Base-by-base conservation (phyloP, 2,113 vertebrate genomes). In the Mormyrus iriodes region DNA sequence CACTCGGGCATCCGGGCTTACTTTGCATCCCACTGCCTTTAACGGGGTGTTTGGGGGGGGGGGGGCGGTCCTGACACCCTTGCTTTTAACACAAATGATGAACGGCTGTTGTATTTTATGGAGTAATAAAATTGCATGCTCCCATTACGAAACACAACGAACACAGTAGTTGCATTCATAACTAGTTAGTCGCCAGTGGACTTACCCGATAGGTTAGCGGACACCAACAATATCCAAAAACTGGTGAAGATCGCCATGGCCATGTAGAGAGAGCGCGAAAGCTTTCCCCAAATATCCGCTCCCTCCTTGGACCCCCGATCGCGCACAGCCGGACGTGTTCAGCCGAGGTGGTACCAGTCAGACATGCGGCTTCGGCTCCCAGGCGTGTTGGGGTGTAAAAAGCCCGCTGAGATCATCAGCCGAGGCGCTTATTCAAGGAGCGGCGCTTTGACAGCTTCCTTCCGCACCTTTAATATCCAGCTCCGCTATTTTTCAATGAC, bases 151-250 rank as follows among this genome's bases (percentile, higher is more conserved):
- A 24, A 46, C 21, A 39, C 21, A n/a, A 48, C 39, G 42, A 82
- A 82, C 35, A 48, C 82, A 46, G 82, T 84, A 48, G 82, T 84
- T 84, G 82, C 44, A 46, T 24, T 48, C 42, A 44, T 42, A 6
- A 46, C 21, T 84, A 44, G 44, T 48, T 84, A 58, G 87, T 46
- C 21, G 42, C 12, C 42, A 73, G 10, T 17, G 31, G 69, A 73
- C 94, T 95, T 94, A 96, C 95, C 95, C 94, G 93, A 95, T 89
- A 93, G 90, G 91, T 93, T 93, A 88, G 95, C 90, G 88, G 94
- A 91, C 90, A 95, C 15, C 88, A 96, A 91, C 79, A 96, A 93
- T 88, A 94, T 94, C 95, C 94, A 95, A 61, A 94, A 92, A 91
- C 93, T 93, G 92, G 90, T 91, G 89, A 90, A 93, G 92, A 94